These are phyloP conservation scores for Acanthopagrus latus DNA, from an alignment of 2,797 vertebrate genomes.

Conservation along the genomic window DNA sequence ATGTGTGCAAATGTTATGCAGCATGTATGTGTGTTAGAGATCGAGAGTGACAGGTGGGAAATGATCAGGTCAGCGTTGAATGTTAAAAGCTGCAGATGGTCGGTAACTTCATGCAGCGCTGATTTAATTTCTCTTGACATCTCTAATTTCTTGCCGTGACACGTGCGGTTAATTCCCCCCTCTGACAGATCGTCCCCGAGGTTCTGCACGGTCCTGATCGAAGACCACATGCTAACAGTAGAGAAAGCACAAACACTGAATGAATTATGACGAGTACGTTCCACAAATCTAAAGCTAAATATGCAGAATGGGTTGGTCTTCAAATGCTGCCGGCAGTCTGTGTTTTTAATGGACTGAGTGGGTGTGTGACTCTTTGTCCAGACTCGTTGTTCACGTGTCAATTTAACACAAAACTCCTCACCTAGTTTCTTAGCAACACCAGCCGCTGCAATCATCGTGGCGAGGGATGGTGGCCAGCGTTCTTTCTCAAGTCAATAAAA, in stretches of 20 bases:
- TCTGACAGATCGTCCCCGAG: slow-evolving; percentile 1
- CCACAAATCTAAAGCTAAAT: not conserved
- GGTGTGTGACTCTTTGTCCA: not conserved
- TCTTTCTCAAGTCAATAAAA: not conserved
- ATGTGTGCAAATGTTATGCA: not conserved
- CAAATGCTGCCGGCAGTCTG: not conserved
- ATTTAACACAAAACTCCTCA: slow-evolving; percentile 12
- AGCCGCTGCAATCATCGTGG: not conserved
- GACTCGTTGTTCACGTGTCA: not conserved
- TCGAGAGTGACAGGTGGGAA: not conserved
- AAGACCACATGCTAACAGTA: not conserved
- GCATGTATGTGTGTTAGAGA: not conserved
- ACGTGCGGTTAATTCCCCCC: slow-evolving; percentile 19
- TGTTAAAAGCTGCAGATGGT: slow-evolving; percentile 63
- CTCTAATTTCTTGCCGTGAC: slow-evolving; percentile 41
- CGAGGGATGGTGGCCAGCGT: not conserved
- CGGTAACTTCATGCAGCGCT: slow-evolving; percentile 46
- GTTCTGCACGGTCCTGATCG: slow-evolving; percentile 9
- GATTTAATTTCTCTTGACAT: slow-evolving; percentile 56
- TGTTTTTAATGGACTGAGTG: not conserved
- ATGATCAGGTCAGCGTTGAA: slow-evolving; percentile 30
- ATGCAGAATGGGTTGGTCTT: not conserved
- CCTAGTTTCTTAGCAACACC: slow-evolving; percentile 45
- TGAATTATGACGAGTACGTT: not conserved
- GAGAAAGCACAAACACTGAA: not conserved